These are phyloP conservation scores for Zeus faber DNA, from an alignment of 2,113 vertebrate genomes.

Conservation along the genomic window DNA sequence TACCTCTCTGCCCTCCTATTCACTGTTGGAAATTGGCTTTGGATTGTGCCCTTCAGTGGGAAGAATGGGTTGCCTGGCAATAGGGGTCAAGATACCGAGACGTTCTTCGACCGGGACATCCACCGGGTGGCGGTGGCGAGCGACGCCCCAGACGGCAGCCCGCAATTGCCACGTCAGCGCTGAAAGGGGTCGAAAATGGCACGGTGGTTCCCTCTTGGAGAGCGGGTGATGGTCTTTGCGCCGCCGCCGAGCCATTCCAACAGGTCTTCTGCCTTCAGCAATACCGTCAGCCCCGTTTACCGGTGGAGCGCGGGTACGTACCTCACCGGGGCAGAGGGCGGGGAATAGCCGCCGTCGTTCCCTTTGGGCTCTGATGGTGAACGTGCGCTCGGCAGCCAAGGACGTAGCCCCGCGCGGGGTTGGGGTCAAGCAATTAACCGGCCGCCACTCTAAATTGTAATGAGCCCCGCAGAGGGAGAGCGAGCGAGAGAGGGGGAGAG, in stretches of 20 bases:
- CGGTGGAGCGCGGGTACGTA: no score
- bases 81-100: conserved; percentile 49
- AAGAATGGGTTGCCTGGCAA: conserved; percentile 28
- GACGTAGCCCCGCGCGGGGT: conserved; percentile 46
- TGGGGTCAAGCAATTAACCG: conserved; percentile 52
- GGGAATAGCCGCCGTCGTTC: conserved; percentile 41
- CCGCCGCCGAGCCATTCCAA: no score
- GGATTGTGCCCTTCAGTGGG: conserved; percentile 17
- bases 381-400: conserved; percentile 50
- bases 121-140: no score
- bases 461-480: conserved; percentile 14
- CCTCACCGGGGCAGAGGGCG: conserved; percentile 36
- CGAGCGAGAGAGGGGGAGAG: conserved; percentile 12
- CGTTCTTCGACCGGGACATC: no score
- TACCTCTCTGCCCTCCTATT: conserved; percentile 24
- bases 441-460: conserved; percentile 43
- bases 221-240: no score
- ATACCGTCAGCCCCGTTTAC: no score
- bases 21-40: conserved; percentile 33
- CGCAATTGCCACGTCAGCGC: no score
- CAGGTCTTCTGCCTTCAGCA: no score
- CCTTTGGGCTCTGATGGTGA: conserved; percentile 33
- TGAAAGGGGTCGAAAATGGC: no score
- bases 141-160: no score
- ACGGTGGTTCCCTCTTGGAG: no score